phyloP scores from a whole-genome alignment of 2,888 invertebrate genomes.

The Hydropsyche betteni region DNA sequence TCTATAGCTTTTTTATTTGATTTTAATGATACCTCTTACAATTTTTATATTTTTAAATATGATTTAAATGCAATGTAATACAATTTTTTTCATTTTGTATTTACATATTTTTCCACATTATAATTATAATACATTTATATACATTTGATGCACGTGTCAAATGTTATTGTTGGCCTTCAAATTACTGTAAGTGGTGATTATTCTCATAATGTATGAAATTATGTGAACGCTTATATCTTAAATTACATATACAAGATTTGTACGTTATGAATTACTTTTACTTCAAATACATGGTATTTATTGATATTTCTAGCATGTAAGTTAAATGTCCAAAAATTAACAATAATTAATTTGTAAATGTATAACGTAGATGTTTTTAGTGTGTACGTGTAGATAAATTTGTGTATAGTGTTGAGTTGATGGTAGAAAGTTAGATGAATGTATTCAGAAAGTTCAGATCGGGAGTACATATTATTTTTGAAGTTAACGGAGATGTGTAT shows the following conservation, averaged over 20 bases:
- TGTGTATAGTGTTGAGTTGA: slow-evolving; percentile 3
- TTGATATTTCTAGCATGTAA: slow-evolving; percentile 44
- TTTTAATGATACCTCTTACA: neutral
- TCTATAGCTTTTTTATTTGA: neutral
- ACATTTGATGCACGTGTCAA: slow-evolving; percentile 12
- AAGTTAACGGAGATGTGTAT: too few relatives aligned
- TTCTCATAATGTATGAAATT: slow-evolving; percentile 12
- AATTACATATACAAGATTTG: slow-evolving; percentile 12
- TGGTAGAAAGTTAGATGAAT: too few relatives aligned
- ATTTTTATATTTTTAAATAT: neutral
- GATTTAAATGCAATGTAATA: neutral
- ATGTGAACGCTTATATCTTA: slow-evolving; percentile 31
- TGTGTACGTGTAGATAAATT: slow-evolving; percentile 17
- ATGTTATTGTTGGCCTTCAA: slow-evolving; percentile 41
- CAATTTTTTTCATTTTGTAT: slow-evolving; percentile 11
- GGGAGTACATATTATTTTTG: too few relatives aligned
- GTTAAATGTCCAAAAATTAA: slow-evolving; percentile 52
- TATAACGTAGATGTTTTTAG: slow-evolving; percentile 17
- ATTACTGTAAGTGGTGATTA: slow-evolving; percentile 36
- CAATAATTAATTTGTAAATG: slow-evolving; percentile 48
- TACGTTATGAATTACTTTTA: too few relatives aligned
- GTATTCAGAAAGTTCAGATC: too few relatives aligned
- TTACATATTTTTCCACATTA: neutral
- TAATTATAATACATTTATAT: neutral
- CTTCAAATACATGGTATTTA: slow-evolving; percentile 48